Percentiles rank a stretch among this genome's conserved stretches.
Evolutionary conservation across 2,797 vertebrate species (phyloP).

Genomic region (Clamator glandarius): DNA sequence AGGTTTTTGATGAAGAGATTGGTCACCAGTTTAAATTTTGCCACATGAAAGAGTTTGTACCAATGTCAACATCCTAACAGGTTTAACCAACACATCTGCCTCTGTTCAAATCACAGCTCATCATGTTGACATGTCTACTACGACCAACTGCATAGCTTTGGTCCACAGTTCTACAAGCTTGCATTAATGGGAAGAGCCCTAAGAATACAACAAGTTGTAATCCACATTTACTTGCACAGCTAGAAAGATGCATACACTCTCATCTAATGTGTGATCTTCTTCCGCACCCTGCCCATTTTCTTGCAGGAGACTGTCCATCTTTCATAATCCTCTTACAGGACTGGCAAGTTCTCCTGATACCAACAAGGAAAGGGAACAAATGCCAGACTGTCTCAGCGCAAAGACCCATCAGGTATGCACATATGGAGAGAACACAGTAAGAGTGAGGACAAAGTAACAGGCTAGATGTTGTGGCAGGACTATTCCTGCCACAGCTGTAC

Average conservation of each 20-base stretch:
- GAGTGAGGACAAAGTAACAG: neutral
- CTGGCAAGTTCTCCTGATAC: neutral
- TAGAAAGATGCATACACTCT: neutral
- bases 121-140: neutral
- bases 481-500: neutral
- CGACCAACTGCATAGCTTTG: neutral
- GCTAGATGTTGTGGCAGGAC: neutral
- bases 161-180: neutral
- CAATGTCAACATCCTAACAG: neutral
- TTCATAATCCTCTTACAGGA: neutral
- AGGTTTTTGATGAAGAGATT: neutral
- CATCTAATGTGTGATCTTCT: neutral
- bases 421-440: neutral
- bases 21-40: neutral
- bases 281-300: neutral
- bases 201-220: neutral
- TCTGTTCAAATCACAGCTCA: neutral
- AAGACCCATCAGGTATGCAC: accelerated
- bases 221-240: neutral
- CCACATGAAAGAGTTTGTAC: conserved; percentile 29
- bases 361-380: neutral
- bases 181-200: neutral
- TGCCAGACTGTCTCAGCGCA: neutral
- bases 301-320: neutral
- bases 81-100: conserved; percentile 11